Conservation (phyloP, 2,113 vertebrate species). For the Malurus cyaneus region DNA sequence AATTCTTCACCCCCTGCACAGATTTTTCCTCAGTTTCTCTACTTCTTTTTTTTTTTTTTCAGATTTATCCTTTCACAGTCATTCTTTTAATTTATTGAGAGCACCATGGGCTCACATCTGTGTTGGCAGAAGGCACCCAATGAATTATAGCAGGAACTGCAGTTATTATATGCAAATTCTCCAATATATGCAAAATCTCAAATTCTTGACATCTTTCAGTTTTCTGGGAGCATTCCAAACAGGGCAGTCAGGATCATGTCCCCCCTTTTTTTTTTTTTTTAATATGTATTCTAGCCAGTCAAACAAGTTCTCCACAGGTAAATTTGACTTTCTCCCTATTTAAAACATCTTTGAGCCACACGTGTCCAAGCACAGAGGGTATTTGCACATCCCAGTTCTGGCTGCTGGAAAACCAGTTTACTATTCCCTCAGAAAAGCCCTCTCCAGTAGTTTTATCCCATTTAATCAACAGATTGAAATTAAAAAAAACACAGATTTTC, state of each 20-base stretch:
- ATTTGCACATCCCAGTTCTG: background rate
- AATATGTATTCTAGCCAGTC: background rate
- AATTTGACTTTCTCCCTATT: background rate
- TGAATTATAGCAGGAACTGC: background rate
- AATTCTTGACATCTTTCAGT: background rate
- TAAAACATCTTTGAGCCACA: background rate
- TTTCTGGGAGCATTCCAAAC: background rate
- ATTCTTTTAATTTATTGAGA: background rate
- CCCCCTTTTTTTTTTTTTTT: background rate
- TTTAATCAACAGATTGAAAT: background rate
- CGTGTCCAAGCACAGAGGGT: background rate
- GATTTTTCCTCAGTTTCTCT: background rate
- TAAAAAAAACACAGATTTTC: background rate
- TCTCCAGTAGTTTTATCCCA: background rate
- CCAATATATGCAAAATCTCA: background rate
- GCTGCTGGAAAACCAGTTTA: background rate
- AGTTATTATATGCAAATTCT: background rate
- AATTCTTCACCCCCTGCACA: no score
- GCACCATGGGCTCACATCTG: background rate
- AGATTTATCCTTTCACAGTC: background rate
- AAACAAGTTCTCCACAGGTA: fast-evolving
- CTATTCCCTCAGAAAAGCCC: background rate
- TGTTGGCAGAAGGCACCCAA: background rate
- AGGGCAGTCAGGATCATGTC: background rate
- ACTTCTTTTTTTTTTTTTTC: background rate